A percentile compares a stretch with the other conserved stretches of the same genome.
These are phyloP conservation scores for Catagonus wagneri DNA, from an alignment of 2,113 vertebrate species.

Conservation along the genomic window DNA sequence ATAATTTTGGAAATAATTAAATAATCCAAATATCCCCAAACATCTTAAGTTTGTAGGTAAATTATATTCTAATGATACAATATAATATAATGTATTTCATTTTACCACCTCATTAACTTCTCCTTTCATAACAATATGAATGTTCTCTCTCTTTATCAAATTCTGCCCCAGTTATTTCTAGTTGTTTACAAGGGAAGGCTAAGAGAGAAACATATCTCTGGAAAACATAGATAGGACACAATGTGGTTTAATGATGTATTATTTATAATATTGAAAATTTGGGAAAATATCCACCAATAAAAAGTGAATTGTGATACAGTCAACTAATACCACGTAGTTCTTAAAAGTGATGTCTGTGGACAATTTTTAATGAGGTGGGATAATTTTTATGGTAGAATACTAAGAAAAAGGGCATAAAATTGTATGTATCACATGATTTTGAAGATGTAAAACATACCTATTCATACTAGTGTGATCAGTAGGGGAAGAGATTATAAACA, in stretches of 20 bases:
- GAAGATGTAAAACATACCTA: not conserved
- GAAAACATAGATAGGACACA: not conserved
- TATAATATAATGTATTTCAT: not conserved
- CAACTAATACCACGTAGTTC: not conserved
- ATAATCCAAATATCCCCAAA: not conserved
- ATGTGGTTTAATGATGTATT: conserved; percentile 16
- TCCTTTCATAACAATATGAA: not conserved
- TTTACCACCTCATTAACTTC: not conserved
- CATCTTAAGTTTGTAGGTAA: not conserved
- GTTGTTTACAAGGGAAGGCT: not conserved
- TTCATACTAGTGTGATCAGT: not conserved
- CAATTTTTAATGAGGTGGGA: not conserved
- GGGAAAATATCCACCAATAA: not conserved
- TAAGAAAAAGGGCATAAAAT: not conserved
- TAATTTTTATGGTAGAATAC: not conserved
- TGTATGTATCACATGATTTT: not conserved
- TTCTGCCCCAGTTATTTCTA: not conserved
- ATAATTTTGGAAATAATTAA: not conserved
- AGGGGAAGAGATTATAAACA: not conserved
- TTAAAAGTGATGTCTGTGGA: not conserved
- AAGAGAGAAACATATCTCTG: not conserved
- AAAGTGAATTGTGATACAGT: not conserved
- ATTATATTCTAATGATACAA: not conserved
- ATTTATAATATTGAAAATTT: not conserved
- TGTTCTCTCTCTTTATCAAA: not conserved